Base-by-base conservation (phyloP, 2,888 invertebrate species). In the Ernsta delagoae region DNA sequence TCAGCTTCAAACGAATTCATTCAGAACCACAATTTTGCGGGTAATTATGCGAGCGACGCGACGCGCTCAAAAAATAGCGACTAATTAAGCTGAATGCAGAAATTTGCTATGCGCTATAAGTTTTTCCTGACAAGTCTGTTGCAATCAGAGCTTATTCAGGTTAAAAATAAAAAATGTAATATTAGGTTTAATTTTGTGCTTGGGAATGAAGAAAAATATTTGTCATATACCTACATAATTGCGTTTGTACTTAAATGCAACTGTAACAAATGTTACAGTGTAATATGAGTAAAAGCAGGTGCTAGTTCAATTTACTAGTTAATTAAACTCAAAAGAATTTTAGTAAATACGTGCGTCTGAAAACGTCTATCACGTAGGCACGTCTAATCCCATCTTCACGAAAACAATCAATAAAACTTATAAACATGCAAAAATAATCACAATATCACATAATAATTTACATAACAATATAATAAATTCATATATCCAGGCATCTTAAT, bases 1-100 rank as follows among this genome's bases (percentile, higher is more conserved):
- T 61, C 54, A 43, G 61, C 56, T 39, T 67, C 56, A 67, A 56
- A 67, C 67, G 60, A 67, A 67, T 67, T 56, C 61, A 67, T 61
- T 67, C 54, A 45, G 16, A 7, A 54, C 56, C 45, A 67, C 48
- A 67, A 56, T 67, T 67, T 56, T 12, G 67, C 11, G 61, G 54
- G 48, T 48, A 67, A 53, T 61, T 67, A 56, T 56, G 61, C 56
- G 9, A 43, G 36, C 53, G 60, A 43, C 48, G 45, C 34, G 53
- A 43, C 56, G 45, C 45, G 53, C 41, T 48, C 45, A 45, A 61
- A 53, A 67, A 67, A 67, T 61, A 54, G 31, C 45, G 67, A 61
- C 67, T 67, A 61, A 67, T 67, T 61, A 67, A 67, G 56, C 67
- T 54, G 61, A 53, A 24, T 53, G 24, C 53, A 43, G 16, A 36